These are phyloP conservation scores for Aleadryas rufinucha DNA, from an alignment of 2,113 vertebrate genomes.

Conservation along the genomic window DNA sequence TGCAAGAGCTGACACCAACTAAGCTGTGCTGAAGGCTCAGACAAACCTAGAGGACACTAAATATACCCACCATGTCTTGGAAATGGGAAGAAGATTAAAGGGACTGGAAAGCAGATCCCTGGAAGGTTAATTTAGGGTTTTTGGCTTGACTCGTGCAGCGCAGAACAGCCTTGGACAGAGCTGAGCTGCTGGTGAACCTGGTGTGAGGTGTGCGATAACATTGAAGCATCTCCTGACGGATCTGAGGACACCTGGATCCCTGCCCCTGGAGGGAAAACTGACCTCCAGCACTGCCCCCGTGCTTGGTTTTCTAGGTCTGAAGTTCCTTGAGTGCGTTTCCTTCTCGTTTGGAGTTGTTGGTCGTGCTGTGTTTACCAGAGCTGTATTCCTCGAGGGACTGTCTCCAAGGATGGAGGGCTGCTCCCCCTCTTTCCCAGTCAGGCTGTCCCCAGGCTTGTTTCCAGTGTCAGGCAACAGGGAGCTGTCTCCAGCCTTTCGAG, in stretches of 20 bases:
- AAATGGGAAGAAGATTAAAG: not conserved
- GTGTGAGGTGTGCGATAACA: not conserved
- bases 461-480: too few species aligned
- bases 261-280: not conserved
- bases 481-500: not conserved
- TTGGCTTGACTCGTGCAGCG: not conserved
- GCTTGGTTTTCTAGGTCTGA: not conserved
- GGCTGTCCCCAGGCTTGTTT: not conserved
- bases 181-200: not conserved
- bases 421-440: not conserved
- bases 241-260: not conserved
- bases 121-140: not conserved
- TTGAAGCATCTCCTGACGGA: not conserved
- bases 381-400: not conserved
- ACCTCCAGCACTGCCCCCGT: fast-evolving
- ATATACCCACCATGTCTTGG: not conserved
- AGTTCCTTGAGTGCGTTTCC: not conserved
- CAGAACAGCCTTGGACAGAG: not conserved
- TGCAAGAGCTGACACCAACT: not conserved
- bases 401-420: not conserved
- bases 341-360: not conserved
- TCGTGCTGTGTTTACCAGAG: fast-evolving
- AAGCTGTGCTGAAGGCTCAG: not conserved
- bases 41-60: not conserved
- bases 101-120: not conserved